Percentiles rank a stretch among this genome's conserved stretches.
Conservation (phyloP, 2,113 vertebrate genomes). For the Dendropsophus ebraccatus region DNA sequence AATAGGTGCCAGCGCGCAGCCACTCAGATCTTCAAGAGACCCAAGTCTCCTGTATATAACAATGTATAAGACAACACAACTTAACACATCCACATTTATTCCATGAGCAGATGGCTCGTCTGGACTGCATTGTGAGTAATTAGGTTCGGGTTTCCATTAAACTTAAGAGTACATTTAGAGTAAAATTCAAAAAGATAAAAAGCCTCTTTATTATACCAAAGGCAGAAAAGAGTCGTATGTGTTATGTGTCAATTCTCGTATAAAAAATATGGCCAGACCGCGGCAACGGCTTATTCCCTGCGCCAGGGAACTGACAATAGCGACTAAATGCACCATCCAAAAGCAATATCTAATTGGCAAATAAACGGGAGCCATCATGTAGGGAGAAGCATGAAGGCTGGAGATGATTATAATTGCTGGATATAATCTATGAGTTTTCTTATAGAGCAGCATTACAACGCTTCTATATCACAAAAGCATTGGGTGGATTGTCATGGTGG, state of each 20-base stretch:
- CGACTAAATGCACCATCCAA: slow-evolving; percentile 38
- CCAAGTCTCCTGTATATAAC: background rate
- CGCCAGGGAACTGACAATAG: slow-evolving; percentile 29
- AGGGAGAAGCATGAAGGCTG: slow-evolving; percentile 4
- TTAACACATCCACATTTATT: slow-evolving; percentile 46
- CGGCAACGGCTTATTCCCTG: slow-evolving; percentile 9
- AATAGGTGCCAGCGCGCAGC: slow-evolving; percentile 7
- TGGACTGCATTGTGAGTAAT: slow-evolving; percentile 48
- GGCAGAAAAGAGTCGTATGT: slow-evolving; percentile 31
- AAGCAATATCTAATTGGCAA: slow-evolving; percentile 45
- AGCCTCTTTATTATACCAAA: slow-evolving; percentile 39
- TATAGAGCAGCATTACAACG: background rate
- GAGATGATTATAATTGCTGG: slow-evolving; percentile 20
- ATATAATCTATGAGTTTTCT: background rate
- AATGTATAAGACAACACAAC: slow-evolving; percentile 15
- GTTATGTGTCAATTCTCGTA: slow-evolving; percentile 45
- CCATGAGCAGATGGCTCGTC: slow-evolving; percentile 47
- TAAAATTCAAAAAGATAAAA: slow-evolving; percentile 48
- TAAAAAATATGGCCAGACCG: slow-evolving; percentile 29
- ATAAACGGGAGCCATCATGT: slow-evolving; percentile 45
- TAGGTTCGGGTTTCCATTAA: slow-evolving; percentile 55
- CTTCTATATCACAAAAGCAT: no score
- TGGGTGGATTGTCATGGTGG: background rate
- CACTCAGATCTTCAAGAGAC: background rate
- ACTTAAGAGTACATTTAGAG: slow-evolving; percentile 54